phyloP scores from a whole-genome alignment of 92 coral and sea anemone species.

The Siderastrea radians region DNA sequence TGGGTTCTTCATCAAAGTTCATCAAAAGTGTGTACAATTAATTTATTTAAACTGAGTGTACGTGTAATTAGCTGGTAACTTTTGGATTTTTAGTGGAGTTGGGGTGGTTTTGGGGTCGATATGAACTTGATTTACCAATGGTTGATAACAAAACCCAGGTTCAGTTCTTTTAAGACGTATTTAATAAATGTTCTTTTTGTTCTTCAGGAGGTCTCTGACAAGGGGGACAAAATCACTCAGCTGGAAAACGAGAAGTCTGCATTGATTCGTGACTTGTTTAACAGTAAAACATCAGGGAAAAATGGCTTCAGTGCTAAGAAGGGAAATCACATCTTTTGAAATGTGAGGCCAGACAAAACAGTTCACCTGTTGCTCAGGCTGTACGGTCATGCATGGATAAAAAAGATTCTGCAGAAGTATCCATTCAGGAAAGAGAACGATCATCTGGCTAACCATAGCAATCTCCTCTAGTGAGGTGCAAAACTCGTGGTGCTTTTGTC shows the following conservation, averaged over 20 bases:
- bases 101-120: too few relatives aligned
- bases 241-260: conserved; percentile 90
- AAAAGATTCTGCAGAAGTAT: background rate
- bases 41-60: too few relatives aligned
- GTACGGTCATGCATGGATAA: background rate
- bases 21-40: too few relatives aligned
- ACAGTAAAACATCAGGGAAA: conserved; percentile 72
- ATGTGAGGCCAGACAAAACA: background rate
- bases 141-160: background rate
- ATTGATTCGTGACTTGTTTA: conserved; percentile 90
- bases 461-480: background rate
- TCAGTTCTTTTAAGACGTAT: background rate
- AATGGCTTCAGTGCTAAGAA: conserved; percentile 34
- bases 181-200: background rate
- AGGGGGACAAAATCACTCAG: conserved; percentile 76
- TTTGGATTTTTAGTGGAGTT: too few relatives aligned
- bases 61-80: too few relatives aligned
- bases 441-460: too few relatives aligned
- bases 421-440: background rate
- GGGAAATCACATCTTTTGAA: conserved; percentile 25
- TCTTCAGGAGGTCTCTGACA: conserved; percentile 75
- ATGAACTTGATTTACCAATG: too few relatives aligned
- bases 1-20: too few relatives aligned
- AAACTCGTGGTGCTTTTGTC: background rate
- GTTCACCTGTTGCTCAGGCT: too few relatives aligned